Base-by-base conservation (phyloP, 2,888 invertebrate species). In the Cephus nigrinus region DNA sequence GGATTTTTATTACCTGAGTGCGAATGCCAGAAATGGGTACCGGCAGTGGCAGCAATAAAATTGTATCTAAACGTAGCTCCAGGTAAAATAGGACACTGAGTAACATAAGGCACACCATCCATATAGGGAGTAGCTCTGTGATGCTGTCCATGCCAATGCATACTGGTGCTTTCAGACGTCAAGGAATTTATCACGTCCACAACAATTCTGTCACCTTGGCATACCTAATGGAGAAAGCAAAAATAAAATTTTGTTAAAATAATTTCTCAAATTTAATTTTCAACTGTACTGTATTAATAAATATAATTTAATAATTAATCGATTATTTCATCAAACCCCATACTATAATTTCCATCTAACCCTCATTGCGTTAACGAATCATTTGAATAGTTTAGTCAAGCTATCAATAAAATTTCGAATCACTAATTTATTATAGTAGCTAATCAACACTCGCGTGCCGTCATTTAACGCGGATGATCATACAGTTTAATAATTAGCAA, bases 101-200 rank as follows among this genome's bases (percentile, higher is more conserved):
- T 96, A 12, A 97, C 94, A 81, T 95, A 95, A 0, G 97, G 97
- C 0, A 97, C 97, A 0, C 97, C 97, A 83, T 98, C 97, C 97
- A 97, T 97, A 88, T 96, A 97, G 0, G 97, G 97, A 0, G 95
- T 95, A 0, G 94, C 94, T 76, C 92, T 92, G 91, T 97, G 96
- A 88, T 97, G 97, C 87, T 96, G 94, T 0, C 98, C 98, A 88
- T 98, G 98, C 98, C 98, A 98, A 88, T 98, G 98, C 32, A 98
- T 95, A 0, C 96, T 95, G 0, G 97, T 97, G 33, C 95, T 95
- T 88, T 97, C 97, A 0, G 96, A 95, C 88, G 95, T 93, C 90
- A 98, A 90, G 80, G 94, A 93, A 88, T 98, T 98, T 82, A 94
- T 94, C 11, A 98, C 96, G 87, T 97, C 97, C 0, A 97, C 97